Conservation (phyloP, 2,888 invertebrate species). For the Eurytoma californica region DNA sequence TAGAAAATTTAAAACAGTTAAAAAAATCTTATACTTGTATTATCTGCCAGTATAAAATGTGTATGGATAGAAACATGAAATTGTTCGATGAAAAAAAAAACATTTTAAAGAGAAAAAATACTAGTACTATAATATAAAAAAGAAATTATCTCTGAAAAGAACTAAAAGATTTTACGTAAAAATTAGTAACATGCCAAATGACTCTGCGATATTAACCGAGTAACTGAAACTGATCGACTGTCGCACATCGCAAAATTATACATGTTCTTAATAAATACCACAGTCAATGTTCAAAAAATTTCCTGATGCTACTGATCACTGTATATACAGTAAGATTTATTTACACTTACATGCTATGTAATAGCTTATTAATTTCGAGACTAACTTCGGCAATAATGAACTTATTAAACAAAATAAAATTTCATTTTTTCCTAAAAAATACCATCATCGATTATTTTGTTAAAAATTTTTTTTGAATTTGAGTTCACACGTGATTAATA, state of each 20-base stretch:
- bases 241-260: conserved; percentile 22
- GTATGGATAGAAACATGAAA: conserved; percentile 28
- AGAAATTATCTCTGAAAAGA: conserved; percentile 16
- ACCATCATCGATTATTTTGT: too few relatives aligned
- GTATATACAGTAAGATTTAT: neutral
- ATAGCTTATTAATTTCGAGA: neutral
- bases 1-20: neutral
- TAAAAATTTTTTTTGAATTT: too few relatives aligned
- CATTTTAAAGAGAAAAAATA: neutral
- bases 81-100: conserved; percentile 37
- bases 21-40: neutral
- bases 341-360: neutral
- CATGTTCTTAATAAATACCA: conserved; percentile 27
- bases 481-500: too few relatives aligned
- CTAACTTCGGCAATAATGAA: conserved; percentile 37
- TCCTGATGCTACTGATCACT: too few relatives aligned
- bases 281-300: conserved; percentile 24
- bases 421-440: too few relatives aligned
- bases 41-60: neutral
- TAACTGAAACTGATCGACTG: conserved; percentile 28
- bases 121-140: neutral
- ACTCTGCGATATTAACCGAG: conserved; percentile 2
- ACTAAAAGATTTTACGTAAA: conserved; percentile 2
- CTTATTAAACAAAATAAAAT: neutral
- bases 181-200: conserved; percentile 29